A percentile compares a stretch with the other conserved stretches of the same genome.
phyloP scores from a whole-genome alignment of 2,113 vertebrate genomes.

The Coregonus clupeaformis region DNA sequence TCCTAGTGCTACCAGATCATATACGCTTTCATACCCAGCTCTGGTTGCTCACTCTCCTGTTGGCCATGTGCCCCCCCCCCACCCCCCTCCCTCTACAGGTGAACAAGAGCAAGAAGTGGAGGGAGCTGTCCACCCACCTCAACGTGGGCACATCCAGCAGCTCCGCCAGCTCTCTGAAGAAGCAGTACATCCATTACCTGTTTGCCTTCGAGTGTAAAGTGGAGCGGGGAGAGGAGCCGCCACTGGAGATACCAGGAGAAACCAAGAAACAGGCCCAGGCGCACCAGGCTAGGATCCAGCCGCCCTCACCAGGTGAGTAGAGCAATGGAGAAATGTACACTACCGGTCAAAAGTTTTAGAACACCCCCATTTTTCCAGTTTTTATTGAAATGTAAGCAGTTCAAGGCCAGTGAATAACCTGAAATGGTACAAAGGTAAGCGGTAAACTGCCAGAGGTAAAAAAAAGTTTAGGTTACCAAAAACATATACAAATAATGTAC shows the following conservation, averaged over 20 bases:
- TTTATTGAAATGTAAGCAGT: too few species aligned
- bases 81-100: conserved; percentile 71
- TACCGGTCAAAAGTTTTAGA: too few species aligned
- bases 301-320: conserved; percentile 89
- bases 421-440: too few species aligned
- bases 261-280: conserved; percentile 76
- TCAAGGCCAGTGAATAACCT: too few species aligned
- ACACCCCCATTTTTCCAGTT: too few species aligned
- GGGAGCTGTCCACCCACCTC: conserved; percentile 85
- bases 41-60: neutral
- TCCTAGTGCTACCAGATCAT: too few species aligned
- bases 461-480: too few species aligned
- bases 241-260: conserved; percentile 82
- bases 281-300: conserved; percentile 82
- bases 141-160: conserved; percentile 93
- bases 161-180: conserved; percentile 92
- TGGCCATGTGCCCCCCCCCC: conserved; percentile 19
- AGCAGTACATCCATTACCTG: conserved; percentile 97
- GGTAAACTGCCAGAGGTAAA: too few species aligned
- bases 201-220: conserved; percentile 96
- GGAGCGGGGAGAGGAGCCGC: conserved; percentile 93
- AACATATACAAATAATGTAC: too few species aligned
- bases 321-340: too few species aligned
- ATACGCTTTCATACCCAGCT: neutral
- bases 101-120: conserved; percentile 98